Base-by-base conservation (phyloP, 1,140 invertebrate genomes). In the Saccostrea cuccullata region DNA sequence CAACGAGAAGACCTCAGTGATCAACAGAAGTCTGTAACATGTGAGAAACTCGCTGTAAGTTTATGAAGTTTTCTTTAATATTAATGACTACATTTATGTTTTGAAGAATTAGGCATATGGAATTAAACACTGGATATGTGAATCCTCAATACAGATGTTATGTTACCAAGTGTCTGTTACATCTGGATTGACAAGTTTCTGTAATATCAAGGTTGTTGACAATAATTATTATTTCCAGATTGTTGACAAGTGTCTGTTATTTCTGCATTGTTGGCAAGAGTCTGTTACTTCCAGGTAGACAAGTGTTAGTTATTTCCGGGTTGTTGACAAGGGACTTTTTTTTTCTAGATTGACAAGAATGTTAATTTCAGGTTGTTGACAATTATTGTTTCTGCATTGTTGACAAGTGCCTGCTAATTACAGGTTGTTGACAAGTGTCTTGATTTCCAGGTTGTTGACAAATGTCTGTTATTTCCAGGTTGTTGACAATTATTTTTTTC, bases 1-100 rank as follows among this genome's bases (percentile, higher is more conserved):
- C 95, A 95, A 67, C 95, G 96, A 36, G 95, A 96, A 0, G 95
- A 96, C 13, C 95, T 99, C 30, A 96, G 95, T 82, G 95, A 95
- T 93, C 96, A 97, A 90, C 97, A 98, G 92, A 99, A 99, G 94
- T 96, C 97, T 56, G 92, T 96, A 8, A 97, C 99, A 90, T 97
- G 96, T 91, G 97, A 98, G 93, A 97, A 97, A 95, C 94, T 99
- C 36, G 98, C 97, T 12, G 96, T 98, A 95, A 97, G 96, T 95
- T 47, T 47, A 47, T 8, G 6, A 47, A 47, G 47, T 47, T 2
- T 47, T 47, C 9, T 47, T 2, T 2, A 47, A 47, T 47, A 47
- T 47, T 0, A 47, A 47, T 47, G 47, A 9, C 47, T 47, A 47
- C 47, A 47, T 47, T 47, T 47, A 36, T 47, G 47, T 47, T 47